Evolutionary conservation across 2,888 invertebrate genomes (phyloP).

Genomic region (Biston stratarius): DNA sequence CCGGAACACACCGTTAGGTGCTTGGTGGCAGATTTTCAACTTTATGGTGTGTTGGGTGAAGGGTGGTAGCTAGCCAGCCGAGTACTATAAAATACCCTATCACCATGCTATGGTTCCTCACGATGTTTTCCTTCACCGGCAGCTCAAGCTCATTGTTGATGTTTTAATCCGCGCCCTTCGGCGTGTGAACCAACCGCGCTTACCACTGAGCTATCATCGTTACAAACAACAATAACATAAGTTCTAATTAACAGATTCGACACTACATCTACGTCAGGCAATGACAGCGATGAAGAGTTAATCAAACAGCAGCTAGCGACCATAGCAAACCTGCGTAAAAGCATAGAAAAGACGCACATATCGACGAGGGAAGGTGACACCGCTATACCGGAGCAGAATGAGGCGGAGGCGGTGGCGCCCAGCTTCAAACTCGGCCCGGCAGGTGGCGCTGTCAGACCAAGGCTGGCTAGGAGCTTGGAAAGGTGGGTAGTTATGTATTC

Average conservation of each 20-base stretch:
- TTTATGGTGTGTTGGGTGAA: too few species aligned
- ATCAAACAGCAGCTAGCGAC: conserved; percentile 72
- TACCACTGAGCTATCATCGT: too few species aligned
- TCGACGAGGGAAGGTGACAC: conserved; percentile 68
- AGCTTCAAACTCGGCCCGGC: conserved; percentile 89
- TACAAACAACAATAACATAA: not conserved
- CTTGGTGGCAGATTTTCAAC: too few species aligned
- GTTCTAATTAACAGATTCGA: conserved; percentile 73
- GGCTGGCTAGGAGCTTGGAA: conserved; percentile 69
- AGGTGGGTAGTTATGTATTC: conserved; percentile 17
- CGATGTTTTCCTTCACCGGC: too few species aligned
- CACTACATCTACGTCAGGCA: conserved; percentile 88
- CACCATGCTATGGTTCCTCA: too few species aligned
- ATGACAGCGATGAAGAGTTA: conserved; percentile 89
- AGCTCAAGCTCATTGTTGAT: too few species aligned
- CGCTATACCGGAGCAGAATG: conserved; percentile 76
- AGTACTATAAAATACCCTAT: too few species aligned
- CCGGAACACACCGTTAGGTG: too few species aligned
- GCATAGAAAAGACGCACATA: conserved; percentile 82
- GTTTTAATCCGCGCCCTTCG: too few species aligned
- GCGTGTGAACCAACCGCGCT: too few species aligned
- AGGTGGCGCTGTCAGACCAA: conserved; percentile 76
- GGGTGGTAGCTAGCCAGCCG: too few species aligned
- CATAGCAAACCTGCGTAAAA: conserved; percentile 74
- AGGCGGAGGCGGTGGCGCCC: conserved; percentile 80